phyloP scores from a whole-genome alignment of 2,888 invertebrate species.

The Pseudanteris insignis region DNA sequence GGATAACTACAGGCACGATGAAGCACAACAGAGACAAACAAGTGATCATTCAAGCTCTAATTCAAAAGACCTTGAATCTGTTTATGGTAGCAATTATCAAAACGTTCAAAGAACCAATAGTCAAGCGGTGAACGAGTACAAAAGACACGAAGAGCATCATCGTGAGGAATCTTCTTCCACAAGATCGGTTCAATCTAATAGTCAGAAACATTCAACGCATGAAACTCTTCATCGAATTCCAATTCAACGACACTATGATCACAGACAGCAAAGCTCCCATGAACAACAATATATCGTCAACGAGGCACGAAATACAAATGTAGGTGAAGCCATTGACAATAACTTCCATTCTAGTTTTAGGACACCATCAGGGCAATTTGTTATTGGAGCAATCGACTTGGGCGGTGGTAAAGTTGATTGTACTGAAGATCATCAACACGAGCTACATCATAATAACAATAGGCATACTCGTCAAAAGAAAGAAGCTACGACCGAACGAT shows the following conservation, averaged over 20 bases:
- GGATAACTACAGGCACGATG: neutral
- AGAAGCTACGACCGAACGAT: too few relatives aligned
- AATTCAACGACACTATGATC: constrained; percentile 4
- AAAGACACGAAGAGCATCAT: constrained; percentile 19
- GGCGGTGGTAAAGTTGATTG: constrained; percentile 1
- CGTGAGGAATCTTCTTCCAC: constrained; percentile 14
- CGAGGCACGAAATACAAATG: constrained; percentile 2
- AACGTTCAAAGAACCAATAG: neutral
- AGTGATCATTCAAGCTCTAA: neutral
- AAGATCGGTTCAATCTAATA: neutral
- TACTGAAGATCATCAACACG: constrained; percentile 2
- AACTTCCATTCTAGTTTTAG: constrained; percentile 11
- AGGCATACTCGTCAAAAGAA: too few relatives aligned
- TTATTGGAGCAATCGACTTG: constrained; percentile 8
- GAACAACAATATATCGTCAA: constrained; percentile 4
- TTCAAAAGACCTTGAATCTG: neutral
- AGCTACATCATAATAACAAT: neutral
- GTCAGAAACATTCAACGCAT: constrained; percentile 1
- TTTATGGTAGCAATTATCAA: neutral
- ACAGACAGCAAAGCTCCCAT: neutral
- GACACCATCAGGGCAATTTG: constrained; percentile 8
- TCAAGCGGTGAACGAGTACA: constrained; percentile 9
- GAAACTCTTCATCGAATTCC: constrained; percentile 13
- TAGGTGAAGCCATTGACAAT: constrained; percentile 3
- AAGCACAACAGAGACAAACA: constrained; percentile 1